Percentiles rank a stretch among this genome's conserved stretches.
Evolutionary conservation across 1,140 invertebrate species (phyloP).

Genomic region (Drosophila kepulauana): DNA sequence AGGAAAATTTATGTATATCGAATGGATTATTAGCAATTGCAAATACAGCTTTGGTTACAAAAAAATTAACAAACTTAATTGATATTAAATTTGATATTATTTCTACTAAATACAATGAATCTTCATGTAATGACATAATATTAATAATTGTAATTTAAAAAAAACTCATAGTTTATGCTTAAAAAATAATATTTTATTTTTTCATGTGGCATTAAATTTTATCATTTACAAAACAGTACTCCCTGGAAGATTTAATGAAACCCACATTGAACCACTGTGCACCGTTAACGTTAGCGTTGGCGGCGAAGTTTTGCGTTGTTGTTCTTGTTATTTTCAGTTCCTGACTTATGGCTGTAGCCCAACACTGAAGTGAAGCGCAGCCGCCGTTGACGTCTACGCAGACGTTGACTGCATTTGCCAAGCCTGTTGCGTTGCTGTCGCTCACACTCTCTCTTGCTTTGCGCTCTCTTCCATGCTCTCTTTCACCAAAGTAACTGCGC

Average conservation of each 20-base stretch:
- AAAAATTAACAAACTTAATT: no score
- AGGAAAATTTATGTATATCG: background rate
- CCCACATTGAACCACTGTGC: conserved; percentile 13
- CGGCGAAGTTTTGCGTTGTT: conserved; percentile 50
- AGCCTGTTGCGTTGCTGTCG: conserved; percentile 63
- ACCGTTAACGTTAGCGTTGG: conserved; percentile 24
- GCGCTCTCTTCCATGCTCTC: background rate
- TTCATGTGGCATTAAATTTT: no score
- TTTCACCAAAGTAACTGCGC: conserved; percentile 3
- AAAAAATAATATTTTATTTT: no score
- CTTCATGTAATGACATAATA: no score
- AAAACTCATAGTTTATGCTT: no score
- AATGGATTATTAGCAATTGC: no score
- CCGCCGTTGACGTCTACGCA: conserved; percentile 3
- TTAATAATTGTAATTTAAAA: no score
- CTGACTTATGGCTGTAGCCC: conserved; percentile 24
- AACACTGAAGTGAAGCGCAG: conserved; percentile 45
- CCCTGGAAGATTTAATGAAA: no score
- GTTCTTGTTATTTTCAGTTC: conserved; percentile 34
- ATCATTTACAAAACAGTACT: no score
- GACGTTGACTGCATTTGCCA: conserved; percentile 32
- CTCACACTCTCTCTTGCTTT: conserved; percentile 7
- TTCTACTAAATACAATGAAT: no score
- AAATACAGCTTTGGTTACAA: no score
- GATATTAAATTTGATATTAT: no score